phyloP scores from a whole-genome alignment of 2,888 invertebrate genomes.

The Celastrina argiolus region DNA sequence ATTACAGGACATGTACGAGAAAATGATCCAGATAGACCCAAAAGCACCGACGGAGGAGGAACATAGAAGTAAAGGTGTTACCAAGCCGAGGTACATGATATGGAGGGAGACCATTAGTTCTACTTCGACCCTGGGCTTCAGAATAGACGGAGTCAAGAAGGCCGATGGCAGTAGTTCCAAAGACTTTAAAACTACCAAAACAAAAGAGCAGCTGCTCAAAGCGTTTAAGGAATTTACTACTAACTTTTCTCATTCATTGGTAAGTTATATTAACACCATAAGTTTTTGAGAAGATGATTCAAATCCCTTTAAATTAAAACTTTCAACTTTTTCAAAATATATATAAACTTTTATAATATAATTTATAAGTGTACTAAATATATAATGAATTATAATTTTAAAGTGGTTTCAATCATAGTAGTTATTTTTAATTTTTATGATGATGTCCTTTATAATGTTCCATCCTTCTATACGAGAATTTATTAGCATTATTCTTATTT shows the following conservation, averaged over 20 bases:
- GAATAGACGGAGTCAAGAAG: slow-evolving; percentile 96
- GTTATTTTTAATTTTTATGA: too few species aligned
- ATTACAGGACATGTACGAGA: slow-evolving; percentile 95
- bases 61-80: slow-evolving; percentile 91
- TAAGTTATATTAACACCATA: too few species aligned
- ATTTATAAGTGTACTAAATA: too few species aligned
- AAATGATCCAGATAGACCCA: slow-evolving; percentile 96
- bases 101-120: slow-evolving; percentile 98
- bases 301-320: too few species aligned
- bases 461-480: neutral
- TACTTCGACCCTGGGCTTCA: slow-evolving; percentile 96
- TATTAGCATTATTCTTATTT: neutral
- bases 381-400: too few species aligned
- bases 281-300: too few species aligned
- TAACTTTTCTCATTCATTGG: slow-evolving; percentile 87
- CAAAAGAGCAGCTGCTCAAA: slow-evolving; percentile 87
- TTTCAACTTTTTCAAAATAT: too few species aligned
- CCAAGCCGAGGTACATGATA: slow-evolving; percentile 96
- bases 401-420: too few species aligned
- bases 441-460: neutral
- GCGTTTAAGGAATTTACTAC: slow-evolving; percentile 89
- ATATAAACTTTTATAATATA: too few species aligned
- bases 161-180: slow-evolving; percentile 94
- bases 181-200: slow-evolving; percentile 96
- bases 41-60: slow-evolving; percentile 94